A percentile compares a stretch with the other conserved stretches of the same genome.
Evolutionary conservation across 2,888 invertebrate species (phyloP).

Genomic region (Rosalia funebris): DNA sequence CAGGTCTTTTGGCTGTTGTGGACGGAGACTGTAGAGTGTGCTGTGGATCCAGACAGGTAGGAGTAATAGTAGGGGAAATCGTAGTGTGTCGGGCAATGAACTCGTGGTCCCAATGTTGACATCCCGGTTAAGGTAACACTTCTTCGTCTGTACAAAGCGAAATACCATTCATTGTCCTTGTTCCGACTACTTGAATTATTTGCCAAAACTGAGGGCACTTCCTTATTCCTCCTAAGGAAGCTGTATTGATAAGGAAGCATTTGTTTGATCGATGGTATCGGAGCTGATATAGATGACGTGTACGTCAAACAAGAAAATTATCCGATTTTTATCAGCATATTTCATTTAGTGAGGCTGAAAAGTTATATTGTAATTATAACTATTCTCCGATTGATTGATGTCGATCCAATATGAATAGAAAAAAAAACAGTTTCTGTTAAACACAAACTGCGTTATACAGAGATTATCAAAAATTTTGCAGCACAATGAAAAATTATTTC

Average conservation of each 20-base stretch:
- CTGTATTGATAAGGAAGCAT: not conserved
- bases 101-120: constrained; percentile 62
- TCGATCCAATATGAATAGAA: too few species aligned
- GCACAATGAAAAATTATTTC: too few species aligned
- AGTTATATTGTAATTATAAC: too few species aligned
- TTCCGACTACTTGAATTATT: constrained; percentile 23
- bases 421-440: too few species aligned
- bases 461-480: too few species aligned
- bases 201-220: constrained; percentile 22
- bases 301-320: too few species aligned
- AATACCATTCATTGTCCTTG: constrained; percentile 25
- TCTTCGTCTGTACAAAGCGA: constrained; percentile 30
- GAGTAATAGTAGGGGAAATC: constrained; percentile 56
- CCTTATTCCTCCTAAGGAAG: constrained; percentile 8
- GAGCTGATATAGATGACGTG: too few species aligned
- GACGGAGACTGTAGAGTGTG: constrained; percentile 10
- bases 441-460: too few species aligned
- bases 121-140: constrained; percentile 53
- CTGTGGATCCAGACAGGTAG: constrained; percentile 49
- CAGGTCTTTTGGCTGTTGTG: constrained; percentile 15
- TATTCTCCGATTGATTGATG: too few species aligned
- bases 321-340: too few species aligned
- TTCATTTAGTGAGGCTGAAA: too few species aligned
- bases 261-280: too few species aligned
- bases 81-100: constrained; percentile 61